phyloP scores from a whole-genome alignment of 1,140 invertebrate species.

The Lucilia sericata region DNA sequence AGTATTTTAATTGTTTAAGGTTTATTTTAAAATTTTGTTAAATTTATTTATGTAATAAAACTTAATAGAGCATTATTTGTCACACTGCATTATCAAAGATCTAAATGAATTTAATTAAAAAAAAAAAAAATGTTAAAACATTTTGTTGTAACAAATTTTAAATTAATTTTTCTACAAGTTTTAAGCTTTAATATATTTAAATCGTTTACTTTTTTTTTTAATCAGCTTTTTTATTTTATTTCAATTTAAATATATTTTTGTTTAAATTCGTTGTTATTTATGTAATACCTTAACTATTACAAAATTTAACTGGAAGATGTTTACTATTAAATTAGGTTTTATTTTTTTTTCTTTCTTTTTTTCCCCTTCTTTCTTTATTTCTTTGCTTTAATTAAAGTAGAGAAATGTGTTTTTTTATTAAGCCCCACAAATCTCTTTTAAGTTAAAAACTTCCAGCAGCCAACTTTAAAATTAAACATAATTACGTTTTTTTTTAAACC shows the following conservation, averaged over 20 bases:
- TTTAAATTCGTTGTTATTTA: not conserved
- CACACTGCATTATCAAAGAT: not conserved
- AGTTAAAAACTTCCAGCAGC: not conserved
- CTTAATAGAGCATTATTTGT: not conserved
- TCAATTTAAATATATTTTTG: slow-evolving; percentile 1
- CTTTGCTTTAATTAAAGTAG: not conserved
- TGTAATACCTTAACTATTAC: not conserved
- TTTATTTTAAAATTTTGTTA: not conserved
- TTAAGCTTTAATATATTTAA: not conserved
- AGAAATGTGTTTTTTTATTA: not conserved
- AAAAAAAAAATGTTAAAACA: no score
- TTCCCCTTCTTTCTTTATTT: not conserved
- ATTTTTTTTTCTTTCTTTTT: not conserved
- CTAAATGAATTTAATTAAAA: not conserved
- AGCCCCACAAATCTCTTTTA: not conserved
- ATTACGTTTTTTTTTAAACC: not conserved
- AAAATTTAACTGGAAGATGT: not conserved
- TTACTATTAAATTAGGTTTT: not conserved
- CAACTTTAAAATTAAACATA: not conserved
- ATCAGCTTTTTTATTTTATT: not conserved
- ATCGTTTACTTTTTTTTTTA: not conserved
- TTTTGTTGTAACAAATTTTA: not conserved
- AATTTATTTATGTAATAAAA: not conserved
- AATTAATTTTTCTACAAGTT: not conserved
- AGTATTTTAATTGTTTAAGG: not conserved